Conservation (phyloP, 1,140 invertebrate species). For the Drosophila novamexicana region DNA sequence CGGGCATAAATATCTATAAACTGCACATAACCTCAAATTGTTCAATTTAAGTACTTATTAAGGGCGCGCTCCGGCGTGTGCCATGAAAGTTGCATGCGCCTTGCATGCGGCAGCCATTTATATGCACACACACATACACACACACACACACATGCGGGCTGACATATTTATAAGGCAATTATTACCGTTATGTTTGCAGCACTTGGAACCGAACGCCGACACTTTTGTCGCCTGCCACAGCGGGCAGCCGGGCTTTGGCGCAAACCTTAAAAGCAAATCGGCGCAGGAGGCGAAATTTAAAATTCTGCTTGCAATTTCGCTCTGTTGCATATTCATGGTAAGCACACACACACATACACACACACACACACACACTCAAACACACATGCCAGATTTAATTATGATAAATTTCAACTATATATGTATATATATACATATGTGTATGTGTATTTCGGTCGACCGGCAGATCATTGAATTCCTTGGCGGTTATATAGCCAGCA, state of each 20-base stretch:
- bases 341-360: slow-evolving; percentile 59
- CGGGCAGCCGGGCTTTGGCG: slow-evolving; percentile 64
- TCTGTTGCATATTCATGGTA: slow-evolving; percentile 89
- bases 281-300: slow-evolving; percentile 86
- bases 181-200: slow-evolving; percentile 51
- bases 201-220: slow-evolving; percentile 26
- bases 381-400: slow-evolving; percentile 53
- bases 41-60: slow-evolving; percentile 33
- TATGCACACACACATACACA: slow-evolving; percentile 40
- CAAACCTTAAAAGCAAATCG: slow-evolving; percentile 84
- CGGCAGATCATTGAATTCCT: slow-evolving; percentile 88
- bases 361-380: slow-evolving; percentile 17
- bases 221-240: slow-evolving; percentile 46
- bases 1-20: neutral
- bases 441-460: slow-evolving; percentile 35
- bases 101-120: slow-evolving; percentile 44
- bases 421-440: too few relatives aligned
- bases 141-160: slow-evolving; percentile 7
- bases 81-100: slow-evolving; percentile 39
- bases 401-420: slow-evolving; percentile 60
- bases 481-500: slow-evolving; percentile 92
- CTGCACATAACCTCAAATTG: slow-evolving; percentile 24
- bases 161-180: slow-evolving; percentile 62
- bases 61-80: slow-evolving; percentile 22
- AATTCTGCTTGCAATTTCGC: slow-evolving; percentile 86